These are phyloP conservation scores for Pantala flavescens DNA, from an alignment of 1,140 invertebrate species.

Conservation along the genomic window DNA sequence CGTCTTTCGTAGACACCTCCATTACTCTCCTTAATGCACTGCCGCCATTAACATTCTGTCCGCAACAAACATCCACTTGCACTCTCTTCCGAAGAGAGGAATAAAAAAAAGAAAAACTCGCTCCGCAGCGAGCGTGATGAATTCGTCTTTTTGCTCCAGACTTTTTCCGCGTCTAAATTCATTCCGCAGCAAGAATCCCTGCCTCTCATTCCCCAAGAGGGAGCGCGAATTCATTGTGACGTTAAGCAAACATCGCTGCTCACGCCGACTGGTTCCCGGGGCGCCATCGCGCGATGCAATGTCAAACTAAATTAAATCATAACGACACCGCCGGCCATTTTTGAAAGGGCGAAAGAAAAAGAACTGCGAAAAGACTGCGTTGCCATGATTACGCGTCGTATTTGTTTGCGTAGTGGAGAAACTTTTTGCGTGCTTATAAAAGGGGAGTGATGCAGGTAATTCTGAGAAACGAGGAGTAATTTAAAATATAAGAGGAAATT, in stretches of 20 bases:
- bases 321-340: background rate
- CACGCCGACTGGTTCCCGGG: background rate
- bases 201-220: background rate
- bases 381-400: background rate
- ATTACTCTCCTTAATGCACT: too few species aligned
- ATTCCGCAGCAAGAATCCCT: too few species aligned
- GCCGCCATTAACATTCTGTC: too few species aligned
- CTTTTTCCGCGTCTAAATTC: too few species aligned
- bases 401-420: background rate
- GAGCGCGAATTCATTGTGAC: constrained; percentile 3
- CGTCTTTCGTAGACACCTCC: too few species aligned
- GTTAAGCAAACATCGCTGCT: background rate
- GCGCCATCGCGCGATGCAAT: background rate
- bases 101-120: too few species aligned
- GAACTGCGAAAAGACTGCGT: background rate
- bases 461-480: too few species aligned
- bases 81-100: too few species aligned
- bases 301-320: constrained; percentile 5
- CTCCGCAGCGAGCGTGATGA: too few species aligned
- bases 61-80: too few species aligned
- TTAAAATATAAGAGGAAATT: too few species aligned
- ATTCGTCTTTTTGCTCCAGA: too few species aligned
- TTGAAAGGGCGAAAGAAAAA: background rate
- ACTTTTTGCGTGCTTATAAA: background rate
- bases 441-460: background rate